Conservation (phyloP, 1,140 invertebrate species). For the Apis mellifera region DNA sequence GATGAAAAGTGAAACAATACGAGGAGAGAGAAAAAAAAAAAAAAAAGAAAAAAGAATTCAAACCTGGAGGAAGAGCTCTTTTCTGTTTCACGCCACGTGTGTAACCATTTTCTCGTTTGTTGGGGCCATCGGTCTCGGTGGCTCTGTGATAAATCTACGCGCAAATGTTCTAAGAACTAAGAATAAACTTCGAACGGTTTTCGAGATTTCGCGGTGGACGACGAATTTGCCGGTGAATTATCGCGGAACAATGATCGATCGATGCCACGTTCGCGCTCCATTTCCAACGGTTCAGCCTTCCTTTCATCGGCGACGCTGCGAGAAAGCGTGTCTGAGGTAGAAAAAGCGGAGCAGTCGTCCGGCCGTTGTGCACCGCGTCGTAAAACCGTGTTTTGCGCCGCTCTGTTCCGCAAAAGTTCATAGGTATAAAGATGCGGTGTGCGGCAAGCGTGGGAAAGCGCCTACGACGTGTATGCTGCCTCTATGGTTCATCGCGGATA, state of each 20-base stretch:
- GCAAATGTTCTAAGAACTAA: no score
- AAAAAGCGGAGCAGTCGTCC: constrained; percentile 48
- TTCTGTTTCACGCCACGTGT: constrained; percentile 1
- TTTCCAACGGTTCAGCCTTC: constrained; percentile 29
- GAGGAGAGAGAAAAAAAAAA: no score
- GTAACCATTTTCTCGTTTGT: constrained; percentile 9
- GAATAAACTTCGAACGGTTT: background rate
- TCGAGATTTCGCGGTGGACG: no score
- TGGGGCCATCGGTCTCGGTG: constrained; percentile 1
- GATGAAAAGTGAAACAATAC: constrained; percentile 7
- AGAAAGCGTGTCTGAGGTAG: constrained; percentile 43
- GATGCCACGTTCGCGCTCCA: constrained; percentile 18
- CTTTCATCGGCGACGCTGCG: constrained; percentile 30
- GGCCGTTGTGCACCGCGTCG: constrained; percentile 8
- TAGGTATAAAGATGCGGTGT: constrained; percentile 42
- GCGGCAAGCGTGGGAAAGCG: constrained; percentile 35
- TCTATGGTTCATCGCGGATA: constrained; percentile 18
- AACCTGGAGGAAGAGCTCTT: background rate
- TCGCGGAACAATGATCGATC: constrained; percentile 29
- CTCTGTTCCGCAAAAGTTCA: constrained; percentile 43
- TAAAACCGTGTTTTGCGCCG: constrained; percentile 21
- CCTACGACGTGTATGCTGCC: background rate
- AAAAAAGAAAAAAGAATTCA: background rate
- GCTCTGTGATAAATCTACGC: constrained; percentile 3
- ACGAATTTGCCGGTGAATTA: constrained; percentile 22